Base-by-base conservation (phyloP, 2,888 invertebrate species). In the Onthophagus sagittarius region DNA sequence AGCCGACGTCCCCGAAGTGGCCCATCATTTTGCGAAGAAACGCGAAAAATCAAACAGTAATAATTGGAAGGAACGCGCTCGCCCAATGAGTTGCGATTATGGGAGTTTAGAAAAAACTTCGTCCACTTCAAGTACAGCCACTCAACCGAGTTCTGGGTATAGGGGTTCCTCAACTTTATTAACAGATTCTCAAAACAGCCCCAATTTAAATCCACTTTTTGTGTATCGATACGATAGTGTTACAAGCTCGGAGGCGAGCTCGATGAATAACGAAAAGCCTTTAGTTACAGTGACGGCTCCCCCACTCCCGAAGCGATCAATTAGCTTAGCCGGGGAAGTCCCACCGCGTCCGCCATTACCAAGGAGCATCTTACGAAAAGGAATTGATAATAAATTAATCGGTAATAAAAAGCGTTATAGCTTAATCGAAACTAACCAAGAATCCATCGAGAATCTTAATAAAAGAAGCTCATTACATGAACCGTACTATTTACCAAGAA, bases 131-230 rank as follows among this genome's bases (percentile, higher is more conserved):
- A 90, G 91, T 79, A 90, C 93, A 74, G 89, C 90, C 15, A 94
- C 94, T 63, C 94, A 94, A 81, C 94, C 94, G 5, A 94, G 94
- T 69, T 94, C 94, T 11, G 95, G 95, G 1, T 95, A 94, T 81
- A 88, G 95, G 76, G 95, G 95, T 62, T 95, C 95, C 0, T 95
- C 95, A 0, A 91, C 94, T 85, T 85, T 94, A 6, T 90, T 93
- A 5, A 94, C 94, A 79, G 94, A 94, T 23, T 90, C 91, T n/a
- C 91, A 90, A 81, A 90, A 91, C 78, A 91, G 90, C 78, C 91
- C 90, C 6, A 89, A 88, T 84, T 87, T 88, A 78, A 91, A 92
- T 83, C 93, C 93, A 0, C 86, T 94, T 76, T 94, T 94, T 84
- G 92, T 94, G 0, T 95, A 95, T 84, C 92, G 92, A 62, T 95